Evolutionary conservation across 2,888 invertebrate species (phyloP).

Genomic region (Lasius fuliginosus): DNA sequence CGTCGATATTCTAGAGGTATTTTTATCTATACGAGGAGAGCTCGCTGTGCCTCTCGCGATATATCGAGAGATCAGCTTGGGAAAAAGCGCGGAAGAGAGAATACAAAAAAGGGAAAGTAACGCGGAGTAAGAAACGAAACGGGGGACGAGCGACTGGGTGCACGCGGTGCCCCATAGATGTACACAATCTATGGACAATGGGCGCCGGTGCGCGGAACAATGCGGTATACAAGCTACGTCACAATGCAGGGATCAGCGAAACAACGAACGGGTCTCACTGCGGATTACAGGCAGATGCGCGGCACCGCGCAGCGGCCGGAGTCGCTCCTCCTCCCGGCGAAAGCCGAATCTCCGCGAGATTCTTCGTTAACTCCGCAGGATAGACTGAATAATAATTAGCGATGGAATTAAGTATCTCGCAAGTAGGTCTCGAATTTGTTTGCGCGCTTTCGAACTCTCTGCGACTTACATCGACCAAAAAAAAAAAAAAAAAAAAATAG

Average conservation of each 20-base stretch:
- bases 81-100: background rate
- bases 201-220: constrained; percentile 80
- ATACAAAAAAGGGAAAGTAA: background rate
- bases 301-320: constrained; percentile 36
- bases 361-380: background rate
- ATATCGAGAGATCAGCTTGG: constrained; percentile 12
- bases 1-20: background rate
- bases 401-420: too few species aligned
- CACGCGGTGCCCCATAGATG: constrained; percentile 77
- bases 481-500: too few species aligned
- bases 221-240: constrained; percentile 81
- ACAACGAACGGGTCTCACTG: constrained; percentile 84
- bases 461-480: too few species aligned
- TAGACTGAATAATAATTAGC: background rate
- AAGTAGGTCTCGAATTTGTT: too few species aligned
- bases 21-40: background rate
- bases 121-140: constrained; percentile 19
- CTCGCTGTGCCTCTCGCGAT: background rate
- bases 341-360: background rate
- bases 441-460: too few species aligned
- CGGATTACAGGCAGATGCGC: constrained; percentile 84
- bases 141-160: constrained; percentile 28
- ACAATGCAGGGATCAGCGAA: constrained; percentile 84
- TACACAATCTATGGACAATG: constrained; percentile 82
- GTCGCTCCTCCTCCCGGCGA: constrained; percentile 12